Evolutionary conservation across 2,113 vertebrate species (phyloP), one percentile per base, ranked within the genome.

Genomic region (Myotis davidii): DNA sequence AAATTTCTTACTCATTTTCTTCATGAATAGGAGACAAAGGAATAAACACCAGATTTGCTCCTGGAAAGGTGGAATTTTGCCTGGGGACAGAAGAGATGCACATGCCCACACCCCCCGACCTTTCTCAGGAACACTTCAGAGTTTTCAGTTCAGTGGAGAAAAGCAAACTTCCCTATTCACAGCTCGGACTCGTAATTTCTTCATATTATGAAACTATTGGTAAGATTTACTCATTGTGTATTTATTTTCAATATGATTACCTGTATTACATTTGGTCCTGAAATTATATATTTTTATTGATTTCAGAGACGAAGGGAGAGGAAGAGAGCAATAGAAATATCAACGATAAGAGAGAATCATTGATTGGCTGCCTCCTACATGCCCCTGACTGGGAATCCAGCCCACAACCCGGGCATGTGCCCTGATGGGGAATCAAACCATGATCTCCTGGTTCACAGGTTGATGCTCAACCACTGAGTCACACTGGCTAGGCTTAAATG

Each of bases 131-230:
- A 92, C 98, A 98, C 81, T 99, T 98, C 97, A 92, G 92, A 96
- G 97, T 97, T 73, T 96, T 97, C 81, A 95, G 93, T 84, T 97
- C 96, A 14, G 95, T 99, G 93, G 99, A 99, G 97, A 98, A 97
- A 85, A 98, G 97, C 85, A 98, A 99, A 54, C 97, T 99, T 83
- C 97, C 98, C 34, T 87, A 54, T 61, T 98, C 99, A 5, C 98
- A 98, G 70, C 95, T 99, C 20, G 94, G 98, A 45, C 94, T 98
- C 6, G 96, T 99, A 37, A 98, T 98, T 93, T 98, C 98, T 97
- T 99, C 99, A 16, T 99, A 99, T 97, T 98, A 98, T 81, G 97
- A 97, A 96, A 98, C 99, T 83, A 98, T 99, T 84, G 99, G 99
- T 99, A 98, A 99, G 98, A 72, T 81, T 89, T 77, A 37, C 64